Percentiles rank a stretch among this genome's conserved stretches.
phyloP scores from a whole-genome alignment of 2,888 invertebrate species.

The Tiliacea aurago region DNA sequence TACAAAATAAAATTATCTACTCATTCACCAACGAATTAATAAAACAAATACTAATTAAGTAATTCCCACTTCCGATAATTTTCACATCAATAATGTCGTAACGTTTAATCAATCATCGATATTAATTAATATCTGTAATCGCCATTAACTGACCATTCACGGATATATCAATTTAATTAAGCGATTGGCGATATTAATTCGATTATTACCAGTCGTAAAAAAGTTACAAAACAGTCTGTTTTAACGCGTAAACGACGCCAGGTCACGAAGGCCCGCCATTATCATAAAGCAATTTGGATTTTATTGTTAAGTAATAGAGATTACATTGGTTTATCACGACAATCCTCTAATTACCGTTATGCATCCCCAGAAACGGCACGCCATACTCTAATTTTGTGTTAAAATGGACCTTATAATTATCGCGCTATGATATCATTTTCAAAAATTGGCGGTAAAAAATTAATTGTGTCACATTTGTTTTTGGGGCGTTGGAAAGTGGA shows the following conservation, averaged over 20 bases:
- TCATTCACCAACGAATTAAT: constrained; percentile 35
- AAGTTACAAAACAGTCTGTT: constrained; percentile 84
- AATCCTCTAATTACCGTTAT: constrained; percentile 83
- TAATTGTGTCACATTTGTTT: constrained; percentile 51
- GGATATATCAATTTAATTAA: constrained; percentile 88
- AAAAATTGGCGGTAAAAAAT: constrained; percentile 36
- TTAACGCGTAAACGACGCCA: constrained; percentile 81
- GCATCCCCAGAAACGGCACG: constrained; percentile 78
- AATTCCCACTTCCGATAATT: constrained; percentile 47
- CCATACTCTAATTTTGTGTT: constrained; percentile 68
- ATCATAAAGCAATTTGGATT: constrained; percentile 87
- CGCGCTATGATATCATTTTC: constrained; percentile 65
- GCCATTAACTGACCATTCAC: constrained; percentile 68
- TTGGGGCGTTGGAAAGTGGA: constrained; percentile 41
- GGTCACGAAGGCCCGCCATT: constrained; percentile 78
- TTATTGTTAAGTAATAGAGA: constrained; percentile 86
- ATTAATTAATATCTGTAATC: constrained; percentile 68
- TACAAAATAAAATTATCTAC: constrained; percentile 25
- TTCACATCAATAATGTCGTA: constrained; percentile 29
- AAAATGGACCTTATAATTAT: constrained; percentile 71
- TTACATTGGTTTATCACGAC: constrained; percentile 85
- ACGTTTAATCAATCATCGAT: constrained; percentile 56
- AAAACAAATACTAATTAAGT: constrained; percentile 50
- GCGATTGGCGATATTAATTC: constrained; percentile 88
- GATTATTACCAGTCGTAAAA: constrained; percentile 87